Evolutionary conservation across 2,797 vertebrate genomes (phyloP), one percentile per base, ranked within the genome.

Genomic region (Apogon talboti): DNA sequence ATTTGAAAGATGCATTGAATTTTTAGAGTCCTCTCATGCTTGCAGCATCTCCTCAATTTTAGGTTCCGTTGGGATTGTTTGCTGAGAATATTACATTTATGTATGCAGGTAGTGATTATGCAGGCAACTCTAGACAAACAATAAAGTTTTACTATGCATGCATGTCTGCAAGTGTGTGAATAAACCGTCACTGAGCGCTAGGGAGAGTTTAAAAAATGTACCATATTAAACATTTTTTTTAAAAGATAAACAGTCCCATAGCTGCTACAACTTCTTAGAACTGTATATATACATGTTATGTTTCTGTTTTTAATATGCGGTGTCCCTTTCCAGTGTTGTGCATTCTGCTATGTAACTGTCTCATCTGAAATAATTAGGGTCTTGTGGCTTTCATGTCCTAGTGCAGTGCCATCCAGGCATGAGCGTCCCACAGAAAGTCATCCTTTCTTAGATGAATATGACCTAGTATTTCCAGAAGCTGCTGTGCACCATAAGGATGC

Each of bases 321-420:
- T n/a, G n/a, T n/a, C n/a, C n/a, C n/a, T n/a, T n/a, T n/a, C n/a
- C n/a, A n/a, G n/a, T n/a, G n/a, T n/a, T n/a, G n/a, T n/a, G n/a
- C n/a, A n/a, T n/a, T n/a, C n/a, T n/a, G n/a, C n/a, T n/a, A n/a
- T n/a, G n/a, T n/a, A n/a, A n/a, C n/a, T 50, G 61, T 57, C 75
- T 74, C 43, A 66, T 80, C 43, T 56, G 63, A 71, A 70, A 66
- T 88, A 87, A 90, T 87, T 87, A 76, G 75, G 78, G 79, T 82
- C 74, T 47, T 70, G 63, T 45, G 71, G 80, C 50, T 57, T 77
- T 75, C 15, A 49, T 37, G 18, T 42, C 82, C 70, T 56, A 24
- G 68, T 65, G 61, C 62, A 61, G 53, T 71, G 50, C 49, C 59
- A 19, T 70, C 65, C 37, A 68, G 73, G 59, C 60, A 64, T 51